Base-by-base conservation (phyloP, 2,113 vertebrate species). In the Heterochromis multidens region DNA sequence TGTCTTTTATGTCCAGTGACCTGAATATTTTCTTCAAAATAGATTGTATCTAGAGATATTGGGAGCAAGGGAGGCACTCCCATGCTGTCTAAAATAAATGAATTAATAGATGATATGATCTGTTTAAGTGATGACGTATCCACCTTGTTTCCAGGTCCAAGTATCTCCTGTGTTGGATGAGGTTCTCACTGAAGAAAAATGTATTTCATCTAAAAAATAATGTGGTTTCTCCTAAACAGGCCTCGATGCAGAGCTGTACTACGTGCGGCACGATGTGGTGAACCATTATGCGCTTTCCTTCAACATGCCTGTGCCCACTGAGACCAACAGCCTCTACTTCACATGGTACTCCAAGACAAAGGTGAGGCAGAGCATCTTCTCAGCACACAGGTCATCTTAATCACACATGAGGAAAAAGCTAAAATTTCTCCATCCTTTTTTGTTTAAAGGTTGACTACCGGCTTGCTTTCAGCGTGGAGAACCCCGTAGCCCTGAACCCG, bases 241-340 rank as follows among this genome's bases (percentile, higher is more conserved):
- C 92, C 96, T 99, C 14, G 97, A 99, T 90, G 99, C 99, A 59
- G 98, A 99, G 94, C 94, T 99, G 79, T 99, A 97, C 88, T 99
- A 99, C 0, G 97, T 99, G 91, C 97, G 98, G 86, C 97, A 99
- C 59, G 97, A 97, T 72, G 96, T 99, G 91, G 96, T 99, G 82
- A 99, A 97, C 95, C 95, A 97, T 91, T 98, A 97, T 0, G 99
- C 99, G 0, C 96, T 99, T 23, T 98, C 98, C 83, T 99, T 99
- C 95, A 98, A 97, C 84, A 96, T 99, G 84, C 96, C 98, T 2
- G 96, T 99, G 83, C 97, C 98, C 89, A 97, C 96, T 0, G 98
- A 99, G 91, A 99, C 97, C 92, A 99, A 97, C 96, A 98, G 95
- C 86, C 97, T 99, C 70, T 97, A 98, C 91, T 99, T 99, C 94